Evolutionary conservation across 1,140 invertebrate species (phyloP).

Genomic region (Chionoecetes opilio): DNA sequence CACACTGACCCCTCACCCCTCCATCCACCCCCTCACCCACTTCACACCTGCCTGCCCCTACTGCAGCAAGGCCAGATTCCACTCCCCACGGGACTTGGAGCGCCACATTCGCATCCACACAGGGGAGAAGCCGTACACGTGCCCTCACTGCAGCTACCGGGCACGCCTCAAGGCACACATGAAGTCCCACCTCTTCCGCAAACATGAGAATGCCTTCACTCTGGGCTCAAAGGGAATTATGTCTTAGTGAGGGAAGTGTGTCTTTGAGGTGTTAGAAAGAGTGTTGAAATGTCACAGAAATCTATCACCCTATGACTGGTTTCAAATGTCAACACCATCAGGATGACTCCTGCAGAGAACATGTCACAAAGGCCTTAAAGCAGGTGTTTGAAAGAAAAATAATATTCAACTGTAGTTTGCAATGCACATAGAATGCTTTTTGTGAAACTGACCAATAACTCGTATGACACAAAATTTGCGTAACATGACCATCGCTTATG

Average conservation of each 20-base stretch:
- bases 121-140: slow-evolving; percentile 83
- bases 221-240: background rate
- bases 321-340: too few relatives aligned
- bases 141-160: slow-evolving; percentile 83
- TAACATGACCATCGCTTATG: too few relatives aligned
- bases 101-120: slow-evolving; percentile 87
- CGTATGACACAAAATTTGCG: too few relatives aligned
- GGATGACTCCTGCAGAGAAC: too few relatives aligned
- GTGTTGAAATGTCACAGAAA: too few relatives aligned
- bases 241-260: background rate
- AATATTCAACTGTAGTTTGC: too few relatives aligned
- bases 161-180: slow-evolving; percentile 74
- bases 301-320: too few relatives aligned
- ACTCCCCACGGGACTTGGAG: slow-evolving; percentile 71
- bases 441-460: too few relatives aligned
- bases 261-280: too few relatives aligned
- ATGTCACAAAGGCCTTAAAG: too few relatives aligned
- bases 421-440: too few relatives aligned
- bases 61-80: slow-evolving; percentile 74
- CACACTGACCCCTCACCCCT: background rate
- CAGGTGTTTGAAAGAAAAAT: too few relatives aligned
- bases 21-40: slow-evolving; percentile 43
- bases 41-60: slow-evolving; percentile 69
- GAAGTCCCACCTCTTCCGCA: slow-evolving; percentile 75
- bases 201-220: slow-evolving; percentile 38